Evolutionary conservation across 2,888 invertebrate species (phyloP), one percentile per base, ranked within the genome.

Genomic region (Sthenelais limicola): DNA sequence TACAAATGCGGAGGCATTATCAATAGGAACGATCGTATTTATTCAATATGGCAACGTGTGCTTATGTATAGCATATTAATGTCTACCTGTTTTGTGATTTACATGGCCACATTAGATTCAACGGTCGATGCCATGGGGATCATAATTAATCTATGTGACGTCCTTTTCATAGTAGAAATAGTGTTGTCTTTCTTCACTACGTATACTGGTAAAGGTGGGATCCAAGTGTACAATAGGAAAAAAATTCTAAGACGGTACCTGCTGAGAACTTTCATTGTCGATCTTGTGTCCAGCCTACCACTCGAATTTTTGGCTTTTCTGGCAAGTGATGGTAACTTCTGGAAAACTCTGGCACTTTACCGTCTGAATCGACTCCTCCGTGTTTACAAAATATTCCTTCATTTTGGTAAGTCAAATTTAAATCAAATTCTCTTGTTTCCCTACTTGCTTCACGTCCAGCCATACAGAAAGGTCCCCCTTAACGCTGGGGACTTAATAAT

Each of bases 41-140:
- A 24, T 21, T 18, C 18, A 66, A 7, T 43, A 33, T 66, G 66
- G 66, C 26, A 66, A 38, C 12, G 33, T 18, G 7, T 66, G 2
- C 15, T 66, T 1, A 3, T 43, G 1, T 1, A n/a, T 15, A 21
- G 38, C 15, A 33, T 66, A n/a, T 35, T 66, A 28, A 9, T 66
- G 4, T 26, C 33, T 2, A 24, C 52, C 9, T 52, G 32, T 21
- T 30, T 51, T 5, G 69, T n/a, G 12, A 12, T 52, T 4, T 69
- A 21, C 33, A 9, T 69, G 15, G 51, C 69, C 24, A 30, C 69
- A n/a, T 69, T 69, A 32, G 52, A 69, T 26, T 69, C 69, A 2
- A 52, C 69, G 12, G 15, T 3, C n/a, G 12, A 0, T 7, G n/a
- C 52, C 12, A 21, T 69, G 1, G 51, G 69, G 69, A 24, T n/a